Evolutionary conservation across 2,113 vertebrate species (phyloP).

Genomic region (Petrocephalus microphthalmus): DNA sequence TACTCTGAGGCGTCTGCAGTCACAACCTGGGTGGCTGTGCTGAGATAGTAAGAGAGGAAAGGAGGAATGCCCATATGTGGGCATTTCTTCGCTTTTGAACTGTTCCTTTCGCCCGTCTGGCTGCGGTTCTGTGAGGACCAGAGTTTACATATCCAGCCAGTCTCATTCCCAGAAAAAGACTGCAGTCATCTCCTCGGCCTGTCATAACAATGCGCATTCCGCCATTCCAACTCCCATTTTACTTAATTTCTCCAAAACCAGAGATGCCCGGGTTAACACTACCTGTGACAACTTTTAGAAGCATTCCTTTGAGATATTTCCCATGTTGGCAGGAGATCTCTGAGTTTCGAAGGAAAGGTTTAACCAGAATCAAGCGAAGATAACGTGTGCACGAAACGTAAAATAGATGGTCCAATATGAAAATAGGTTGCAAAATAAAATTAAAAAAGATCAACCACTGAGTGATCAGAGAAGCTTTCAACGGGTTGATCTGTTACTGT

Average conservation of each 20-base stretch:
- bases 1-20: not conserved
- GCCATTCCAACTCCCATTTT: not conserved
- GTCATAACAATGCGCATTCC: not conserved
- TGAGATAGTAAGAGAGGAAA: not conserved
- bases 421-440: not conserved
- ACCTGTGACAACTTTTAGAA: not conserved
- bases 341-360: not conserved
- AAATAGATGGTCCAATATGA: not conserved
- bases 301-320: not conserved
- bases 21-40: not conserved
- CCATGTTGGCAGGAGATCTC: not conserved
- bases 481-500: not conserved
- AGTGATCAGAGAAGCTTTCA: not conserved
- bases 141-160: constrained; percentile 16
- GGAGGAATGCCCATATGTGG: not conserved
- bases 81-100: not conserved
- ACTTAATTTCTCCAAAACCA: not conserved
- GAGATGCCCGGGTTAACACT: not conserved
- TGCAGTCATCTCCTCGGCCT: not conserved
- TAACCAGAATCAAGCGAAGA: not conserved
- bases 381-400: not conserved
- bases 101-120: not conserved
- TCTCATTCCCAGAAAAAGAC: not conserved
- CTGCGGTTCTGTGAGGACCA: too few relatives aligned
- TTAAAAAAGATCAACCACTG: not conserved